Conservation (phyloP, 2,797 vertebrate genomes). For the Darevskia nairensis region DNA sequence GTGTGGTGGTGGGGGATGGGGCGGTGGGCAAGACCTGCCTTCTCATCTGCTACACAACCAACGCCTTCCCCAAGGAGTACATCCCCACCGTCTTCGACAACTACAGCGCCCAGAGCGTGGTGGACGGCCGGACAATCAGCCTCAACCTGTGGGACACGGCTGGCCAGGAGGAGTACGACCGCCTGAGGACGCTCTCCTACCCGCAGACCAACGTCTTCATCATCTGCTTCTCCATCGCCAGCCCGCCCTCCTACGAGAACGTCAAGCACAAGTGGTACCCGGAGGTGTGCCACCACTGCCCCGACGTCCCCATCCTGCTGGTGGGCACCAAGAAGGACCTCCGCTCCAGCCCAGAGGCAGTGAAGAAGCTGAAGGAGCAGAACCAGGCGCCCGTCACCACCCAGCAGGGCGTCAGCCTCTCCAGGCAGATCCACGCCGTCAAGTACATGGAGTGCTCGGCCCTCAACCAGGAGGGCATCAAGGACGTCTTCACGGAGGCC, state of each 20-base stretch:
- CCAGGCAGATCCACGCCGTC: conserved; percentile 84
- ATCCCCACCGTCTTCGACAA: conserved; percentile 91
- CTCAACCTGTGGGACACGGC: conserved; percentile 87
- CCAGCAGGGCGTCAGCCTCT: conserved; percentile 83
- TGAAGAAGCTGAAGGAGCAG: conserved; percentile 86
- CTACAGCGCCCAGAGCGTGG: conserved; percentile 86
- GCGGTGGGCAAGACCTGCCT: conserved; percentile 90
- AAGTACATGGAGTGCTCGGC: conserved; percentile 90
- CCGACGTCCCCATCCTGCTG: conserved; percentile 85
- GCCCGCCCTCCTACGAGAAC: conserved; percentile 85
- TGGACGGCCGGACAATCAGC: conserved; percentile 82
- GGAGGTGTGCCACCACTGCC: conserved; percentile 86
- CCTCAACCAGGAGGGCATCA: conserved; percentile 86
- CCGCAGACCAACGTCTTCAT: conserved; percentile 87
- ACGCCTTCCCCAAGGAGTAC: conserved; percentile 89
- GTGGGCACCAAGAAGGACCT: conserved; percentile 91
- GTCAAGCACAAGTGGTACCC: conserved; percentile 88
- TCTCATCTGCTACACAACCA: conserved; percentile 89
- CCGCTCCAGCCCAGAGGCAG: conserved; percentile 80
- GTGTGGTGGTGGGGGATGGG: conserved; percentile 88
- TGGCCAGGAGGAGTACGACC: conserved; percentile 87
- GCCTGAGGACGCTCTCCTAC: conserved; percentile 85
- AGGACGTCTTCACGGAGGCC: conserved; percentile 85
- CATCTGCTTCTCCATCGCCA: conserved; percentile 89
- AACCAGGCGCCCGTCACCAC: conserved; percentile 81